Percentiles rank a stretch among this genome's conserved stretches.
These are phyloP conservation scores for Ia io DNA, from an alignment of 2,113 vertebrate species.

Conservation along the genomic window DNA sequence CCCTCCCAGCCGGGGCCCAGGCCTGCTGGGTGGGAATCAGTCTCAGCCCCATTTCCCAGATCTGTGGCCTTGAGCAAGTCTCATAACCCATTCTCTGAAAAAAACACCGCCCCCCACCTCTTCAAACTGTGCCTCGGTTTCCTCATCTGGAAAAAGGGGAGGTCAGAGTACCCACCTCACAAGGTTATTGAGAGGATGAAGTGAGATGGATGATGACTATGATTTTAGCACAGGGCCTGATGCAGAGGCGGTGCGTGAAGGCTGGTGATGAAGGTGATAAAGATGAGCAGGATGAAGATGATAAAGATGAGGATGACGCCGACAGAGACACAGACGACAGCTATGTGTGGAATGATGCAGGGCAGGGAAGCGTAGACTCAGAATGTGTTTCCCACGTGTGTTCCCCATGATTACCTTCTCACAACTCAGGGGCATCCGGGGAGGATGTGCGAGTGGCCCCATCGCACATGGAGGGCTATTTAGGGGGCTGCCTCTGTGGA, in stretches of 20 bases:
- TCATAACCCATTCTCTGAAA: background rate
- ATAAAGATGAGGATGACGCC: background rate
- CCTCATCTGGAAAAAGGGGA: background rate
- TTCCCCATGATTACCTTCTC: background rate
- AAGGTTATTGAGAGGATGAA: background rate
- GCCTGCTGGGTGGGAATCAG: background rate
- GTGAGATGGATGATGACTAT: background rate
- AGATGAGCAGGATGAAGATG: no score
- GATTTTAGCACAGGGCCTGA: background rate
- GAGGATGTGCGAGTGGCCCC: background rate
- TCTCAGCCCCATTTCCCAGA: background rate
- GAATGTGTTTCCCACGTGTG: fast-evolving
- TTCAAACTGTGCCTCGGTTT: background rate
- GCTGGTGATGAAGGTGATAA: background rate
- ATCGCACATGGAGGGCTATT: background rate
- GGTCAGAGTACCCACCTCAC: background rate
- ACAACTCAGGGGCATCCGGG: background rate
- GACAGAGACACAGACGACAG: fast-evolving
- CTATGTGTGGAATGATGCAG: background rate
- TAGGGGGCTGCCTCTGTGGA: background rate
- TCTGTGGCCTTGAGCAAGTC: background rate
- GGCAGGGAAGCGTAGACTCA: background rate
- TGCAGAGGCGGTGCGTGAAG: background rate
- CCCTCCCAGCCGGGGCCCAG: background rate
- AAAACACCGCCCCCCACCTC: no score